Evolutionary conservation across 2,888 invertebrate species (phyloP), one percentile per base, ranked within the genome.

Genomic region (Drosophila barbarae): DNA sequence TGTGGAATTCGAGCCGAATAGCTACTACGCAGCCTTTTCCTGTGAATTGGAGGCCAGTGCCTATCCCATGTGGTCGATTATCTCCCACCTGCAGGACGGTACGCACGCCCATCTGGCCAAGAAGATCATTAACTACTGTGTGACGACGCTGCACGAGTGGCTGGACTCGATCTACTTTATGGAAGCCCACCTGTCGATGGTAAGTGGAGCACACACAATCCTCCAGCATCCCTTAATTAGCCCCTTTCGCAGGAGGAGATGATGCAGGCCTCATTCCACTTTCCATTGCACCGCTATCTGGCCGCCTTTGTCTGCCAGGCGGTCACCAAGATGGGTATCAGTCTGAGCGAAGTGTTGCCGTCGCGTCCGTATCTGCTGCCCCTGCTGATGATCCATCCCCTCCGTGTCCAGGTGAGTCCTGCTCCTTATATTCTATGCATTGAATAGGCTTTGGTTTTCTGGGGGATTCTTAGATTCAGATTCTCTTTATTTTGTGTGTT

Each of bases 31-130:
- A 47, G 98, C 98, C 32, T 99, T 98, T 91, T 97, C 97, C 68
- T 98, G 98, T 76, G 98, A 99, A 91, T 90, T 98, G 76, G 98
- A 99, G 90, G 97, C 98, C 26, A 97, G 97, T 83, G 97, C 98
- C 13, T 97, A 98, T 90, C 98, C 98, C 2, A 97, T 98, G 98
- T 98, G 98, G 98, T 96, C 97, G 13, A 92, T 98, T 61, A 94
- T 98, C 56, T 94, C 95, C 44, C 98, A 98, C 90, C 91, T 97
- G 35, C 92, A 93, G 67, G 94, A 94, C 85, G 91, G 92, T 9
- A 91, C 92, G 72, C 94, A 94, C 83, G 94, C 94, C 23, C 91
- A 93, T 72, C 91, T 95, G 39, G 95, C 96, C 50, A 92, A 93
- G 74, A 92, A 95, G 75, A 94, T 96, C 68, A 90, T 97, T 30